Conservation (phyloP, 2,113 vertebrate species). For the Colistium nudipinnis region DNA sequence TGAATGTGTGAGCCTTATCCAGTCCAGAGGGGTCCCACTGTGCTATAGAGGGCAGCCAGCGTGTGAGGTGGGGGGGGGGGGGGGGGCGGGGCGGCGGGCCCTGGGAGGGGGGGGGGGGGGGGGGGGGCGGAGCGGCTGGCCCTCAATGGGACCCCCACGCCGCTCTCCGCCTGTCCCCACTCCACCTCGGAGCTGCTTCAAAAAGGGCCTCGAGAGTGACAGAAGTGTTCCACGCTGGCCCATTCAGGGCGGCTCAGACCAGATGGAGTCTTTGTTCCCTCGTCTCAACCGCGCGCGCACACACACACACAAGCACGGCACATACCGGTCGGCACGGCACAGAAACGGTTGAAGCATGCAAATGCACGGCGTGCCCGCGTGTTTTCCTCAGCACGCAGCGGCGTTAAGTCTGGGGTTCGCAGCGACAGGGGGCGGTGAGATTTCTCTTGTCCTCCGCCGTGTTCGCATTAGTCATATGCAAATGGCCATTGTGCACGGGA, state of each 20-base stretch:
- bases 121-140: too few species aligned
- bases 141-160: constrained; percentile 53
- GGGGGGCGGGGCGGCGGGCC: too few species aligned
- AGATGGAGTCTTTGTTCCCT: constrained; percentile 76
- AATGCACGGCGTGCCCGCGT: constrained; percentile 16
- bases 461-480: constrained; percentile 80
- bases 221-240: constrained; percentile 65
- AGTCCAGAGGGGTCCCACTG: constrained; percentile 14
- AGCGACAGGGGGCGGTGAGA: constrained; percentile 62
- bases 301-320: constrained; percentile 19
- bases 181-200: constrained; percentile 55
- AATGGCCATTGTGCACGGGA: constrained; percentile 71
- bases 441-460: constrained; percentile 71
- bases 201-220: constrained; percentile 46
- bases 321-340: constrained; percentile 16
- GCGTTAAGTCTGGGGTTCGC: constrained; percentile 66
- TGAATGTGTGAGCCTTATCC: constrained; percentile 32
- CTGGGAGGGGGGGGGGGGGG: too few species aligned
- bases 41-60: constrained; percentile 13
- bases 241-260: constrained; percentile 53
- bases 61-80: too few species aligned
- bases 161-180: constrained; percentile 44
- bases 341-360: constrained; percentile 30
- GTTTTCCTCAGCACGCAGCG: constrained; percentile 29
- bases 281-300: constrained; percentile 23